Evolutionary conservation across 1,140 invertebrate genomes (phyloP), one percentile per base, ranked within the genome.

Genomic region (Geopemphigus sp.): DNA sequence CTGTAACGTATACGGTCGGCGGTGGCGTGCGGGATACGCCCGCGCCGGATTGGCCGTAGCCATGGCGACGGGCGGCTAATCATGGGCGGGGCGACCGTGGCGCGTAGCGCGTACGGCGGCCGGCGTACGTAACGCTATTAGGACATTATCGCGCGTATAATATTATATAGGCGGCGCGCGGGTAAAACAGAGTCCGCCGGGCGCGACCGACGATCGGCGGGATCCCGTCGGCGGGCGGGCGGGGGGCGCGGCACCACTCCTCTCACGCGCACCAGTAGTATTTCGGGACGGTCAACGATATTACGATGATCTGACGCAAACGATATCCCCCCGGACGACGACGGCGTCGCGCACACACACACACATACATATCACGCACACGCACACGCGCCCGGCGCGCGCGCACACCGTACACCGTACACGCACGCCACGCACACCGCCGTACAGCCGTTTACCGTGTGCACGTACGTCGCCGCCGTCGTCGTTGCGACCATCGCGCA

Each of bases 291-390:
- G 73, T 83, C 84, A 74, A 83, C 82, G 81, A 86, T 84, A 81
- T 84, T 83, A 53, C 83, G 80, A 80, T 84, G 84, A 81, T 84
- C 85, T 82, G 84, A 86, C 78, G 83, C 85, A 26, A 84, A 84
- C 85, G 29, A 85, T 85, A 22, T 82, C 85, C 70, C 84, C 83
- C 81, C 84, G 85, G 29, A 84, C 85, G 84, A 85, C 85, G 22
- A 39, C 32, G 32, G n/a, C 19, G 17, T n/a, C 22, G 15, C n/a
- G n/a, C n/a, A n/a, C n/a, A n/a, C n/a, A n/a, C n/a, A n/a, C n/a
- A n/a, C n/a, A n/a, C n/a, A n/a, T n/a, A n/a, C n/a, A n/a, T n/a
- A n/a, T n/a, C 45, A 53, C 66, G 24, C 66, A 24, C 66, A 47
- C 66, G 29, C 66, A 12, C 66, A 26, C 45, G 24, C 39, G 26